Conservation (phyloP, 2,888 invertebrate species). For the Polydrusus cervinus region DNA sequence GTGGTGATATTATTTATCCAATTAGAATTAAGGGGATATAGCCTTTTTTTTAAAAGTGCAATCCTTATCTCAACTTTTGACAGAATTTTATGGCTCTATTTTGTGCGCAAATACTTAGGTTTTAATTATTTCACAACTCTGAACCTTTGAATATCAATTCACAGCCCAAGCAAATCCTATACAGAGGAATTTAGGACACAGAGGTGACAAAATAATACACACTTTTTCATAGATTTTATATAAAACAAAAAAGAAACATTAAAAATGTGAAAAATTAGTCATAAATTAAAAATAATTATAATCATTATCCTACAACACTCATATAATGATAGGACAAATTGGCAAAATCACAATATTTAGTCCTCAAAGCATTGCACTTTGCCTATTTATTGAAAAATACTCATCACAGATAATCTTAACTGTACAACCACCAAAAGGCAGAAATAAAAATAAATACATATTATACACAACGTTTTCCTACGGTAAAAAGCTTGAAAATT, state of each 20-base stretch:
- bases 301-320: conserved; percentile 66
- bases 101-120: too few relatives aligned
- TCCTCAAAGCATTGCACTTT: conserved; percentile 71
- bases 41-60: too few relatives aligned
- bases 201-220: conserved; percentile 26
- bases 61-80: too few relatives aligned
- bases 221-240: conserved; percentile 66
- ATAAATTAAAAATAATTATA: conserved; percentile 68
- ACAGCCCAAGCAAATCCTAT: too few relatives aligned
- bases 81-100: too few relatives aligned
- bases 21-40: too few relatives aligned
- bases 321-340: conserved; percentile 67
- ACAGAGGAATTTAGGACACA: too few relatives aligned
- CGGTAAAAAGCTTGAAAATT: conserved; percentile 44
- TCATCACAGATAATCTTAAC: conserved; percentile 69
- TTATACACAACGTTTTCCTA: conserved; percentile 42
- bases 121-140: too few relatives aligned
- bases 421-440: conserved; percentile 60
- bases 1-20: too few relatives aligned
- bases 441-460: conserved; percentile 56
- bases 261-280: conserved; percentile 68
- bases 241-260: conserved; percentile 66
- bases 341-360: conserved; percentile 70
- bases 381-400: conserved; percentile 66
- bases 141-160: too few relatives aligned